Evolutionary conservation across 2,797 vertebrate genomes (phyloP).

Genomic region (Ceyx erithaca): DNA sequence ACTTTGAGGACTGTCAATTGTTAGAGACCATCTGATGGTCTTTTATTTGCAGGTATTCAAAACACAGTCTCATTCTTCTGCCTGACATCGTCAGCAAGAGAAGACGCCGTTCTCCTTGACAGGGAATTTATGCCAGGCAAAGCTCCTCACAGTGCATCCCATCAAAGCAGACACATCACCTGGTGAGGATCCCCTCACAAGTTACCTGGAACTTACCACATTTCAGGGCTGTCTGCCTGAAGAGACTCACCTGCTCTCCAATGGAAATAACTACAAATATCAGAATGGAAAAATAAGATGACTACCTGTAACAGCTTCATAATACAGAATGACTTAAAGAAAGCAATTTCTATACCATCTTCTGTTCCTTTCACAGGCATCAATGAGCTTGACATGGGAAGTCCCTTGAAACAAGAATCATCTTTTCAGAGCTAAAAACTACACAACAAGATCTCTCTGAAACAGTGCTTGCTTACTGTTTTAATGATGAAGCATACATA

Average conservation of each 20-base stretch:
- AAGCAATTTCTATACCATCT: not conserved
- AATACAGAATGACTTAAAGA: not conserved
- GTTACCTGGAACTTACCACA: not conserved
- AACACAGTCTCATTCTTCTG: not conserved
- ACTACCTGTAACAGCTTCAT: not conserved
- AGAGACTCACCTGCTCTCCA: not conserved
- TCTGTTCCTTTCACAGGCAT: not conserved
- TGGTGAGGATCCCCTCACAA: not conserved
- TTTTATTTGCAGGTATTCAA: not conserved
- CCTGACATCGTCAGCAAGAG: rapidly evolving
- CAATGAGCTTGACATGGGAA: rapidly evolving
- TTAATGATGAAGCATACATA: not conserved
- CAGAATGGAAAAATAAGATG: not conserved
- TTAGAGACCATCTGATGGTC: not conserved
- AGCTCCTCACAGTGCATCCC: not conserved
- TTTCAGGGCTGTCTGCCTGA: not conserved
- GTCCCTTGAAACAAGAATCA: not conserved
- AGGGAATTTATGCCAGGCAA: not conserved
- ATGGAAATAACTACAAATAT: not conserved
- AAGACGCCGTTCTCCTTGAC: not conserved
- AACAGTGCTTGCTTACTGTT: not conserved
- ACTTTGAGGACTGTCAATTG: not conserved
- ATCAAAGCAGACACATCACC: not conserved
- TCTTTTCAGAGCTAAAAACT: not conserved
- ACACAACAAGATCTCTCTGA: not conserved